Percentiles rank a stretch among this genome's conserved stretches.
Conservation (phyloP, 2,888 invertebrate genomes). For the Phengaris alcon region DNA sequence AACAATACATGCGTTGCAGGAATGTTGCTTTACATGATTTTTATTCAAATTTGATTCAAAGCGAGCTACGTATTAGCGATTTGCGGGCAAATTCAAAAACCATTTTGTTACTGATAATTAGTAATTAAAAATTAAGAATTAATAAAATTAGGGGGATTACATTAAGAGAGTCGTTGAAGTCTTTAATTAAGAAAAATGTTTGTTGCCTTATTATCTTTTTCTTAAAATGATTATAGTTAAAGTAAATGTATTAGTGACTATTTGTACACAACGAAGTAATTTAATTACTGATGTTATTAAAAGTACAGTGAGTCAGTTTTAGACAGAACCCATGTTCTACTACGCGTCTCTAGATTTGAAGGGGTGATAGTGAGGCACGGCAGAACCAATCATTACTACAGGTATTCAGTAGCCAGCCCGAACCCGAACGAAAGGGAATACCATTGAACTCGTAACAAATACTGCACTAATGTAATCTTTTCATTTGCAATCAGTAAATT, state of each 20-base stretch:
- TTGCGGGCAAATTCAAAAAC: not conserved
- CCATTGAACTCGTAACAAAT: conserved; percentile 40
- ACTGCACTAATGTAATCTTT: conserved; percentile 46
- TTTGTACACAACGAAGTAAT: too few species aligned
- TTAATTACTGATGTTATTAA: too few species aligned
- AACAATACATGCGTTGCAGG: conserved; percentile 25
- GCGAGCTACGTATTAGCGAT: not conserved
- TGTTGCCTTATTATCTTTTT: not conserved
- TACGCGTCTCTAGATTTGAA: conserved; percentile 13
- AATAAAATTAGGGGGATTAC: not conserved
- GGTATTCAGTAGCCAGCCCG: conserved; percentile 10
- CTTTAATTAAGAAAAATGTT: not conserved
- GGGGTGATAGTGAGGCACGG: not conserved
- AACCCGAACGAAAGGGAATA: not conserved
- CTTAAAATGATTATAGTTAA: too few species aligned
- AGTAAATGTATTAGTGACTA: too few species aligned
- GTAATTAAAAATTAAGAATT: not conserved
- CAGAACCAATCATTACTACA: not conserved
- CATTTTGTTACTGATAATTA: not conserved
- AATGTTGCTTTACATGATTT: conserved; percentile 14
- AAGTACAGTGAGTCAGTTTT: too few species aligned
- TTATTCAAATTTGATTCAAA: conserved; percentile 10
- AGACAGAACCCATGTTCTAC: not conserved
- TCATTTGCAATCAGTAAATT: conserved; percentile 48
- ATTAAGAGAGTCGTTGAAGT: not conserved